Percentiles rank a stretch among this genome's conserved stretches.
Conservation (phyloP, 2,888 invertebrate species). For the Chloroclystis v-ata region DNA sequence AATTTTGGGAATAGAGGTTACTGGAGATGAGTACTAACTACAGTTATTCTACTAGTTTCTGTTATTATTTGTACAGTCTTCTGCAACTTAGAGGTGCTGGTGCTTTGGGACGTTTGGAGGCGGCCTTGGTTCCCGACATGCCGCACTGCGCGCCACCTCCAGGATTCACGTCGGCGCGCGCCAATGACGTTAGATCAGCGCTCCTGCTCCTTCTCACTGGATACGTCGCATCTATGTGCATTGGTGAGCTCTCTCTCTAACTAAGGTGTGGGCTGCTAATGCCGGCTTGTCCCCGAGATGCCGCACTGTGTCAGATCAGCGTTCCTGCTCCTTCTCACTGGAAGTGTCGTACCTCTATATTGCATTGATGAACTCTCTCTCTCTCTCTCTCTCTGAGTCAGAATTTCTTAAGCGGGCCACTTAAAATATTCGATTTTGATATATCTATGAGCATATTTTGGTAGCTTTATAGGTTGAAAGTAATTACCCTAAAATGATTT, state of each 20-base stretch:
- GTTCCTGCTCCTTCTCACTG: constrained; percentile 68
- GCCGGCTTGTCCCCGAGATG: constrained; percentile 65
- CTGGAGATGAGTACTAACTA: too few relatives aligned
- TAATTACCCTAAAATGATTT: too few relatives aligned
- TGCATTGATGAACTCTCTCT: constrained; percentile 42
- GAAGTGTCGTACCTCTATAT: constrained; percentile 49
- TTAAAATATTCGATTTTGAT: too few relatives aligned
- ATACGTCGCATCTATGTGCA: constrained; percentile 45
- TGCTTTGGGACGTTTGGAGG: constrained; percentile 53
- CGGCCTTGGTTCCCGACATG: constrained; percentile 67
- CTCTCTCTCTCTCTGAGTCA: too few relatives aligned
- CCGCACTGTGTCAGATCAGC: constrained; percentile 80
- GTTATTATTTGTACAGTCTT: constrained; percentile 35
- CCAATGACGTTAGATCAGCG: constrained; percentile 79
- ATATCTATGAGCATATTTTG: too few relatives aligned
- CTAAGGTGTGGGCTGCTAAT: neutral
- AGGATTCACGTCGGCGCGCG: constrained; percentile 78
- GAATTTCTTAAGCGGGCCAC: too few relatives aligned
- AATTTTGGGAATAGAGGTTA: too few relatives aligned
- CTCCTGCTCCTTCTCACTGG: constrained; percentile 73
- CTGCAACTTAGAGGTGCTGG: constrained; percentile 61
- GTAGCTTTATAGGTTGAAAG: too few relatives aligned
- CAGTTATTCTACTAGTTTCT: neutral
- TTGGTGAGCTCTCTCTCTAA: constrained; percentile 39
- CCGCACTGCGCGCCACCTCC: constrained; percentile 73